phyloP scores from a whole-genome alignment of 2,888 invertebrate species.

The Lottia scabra region DNA sequence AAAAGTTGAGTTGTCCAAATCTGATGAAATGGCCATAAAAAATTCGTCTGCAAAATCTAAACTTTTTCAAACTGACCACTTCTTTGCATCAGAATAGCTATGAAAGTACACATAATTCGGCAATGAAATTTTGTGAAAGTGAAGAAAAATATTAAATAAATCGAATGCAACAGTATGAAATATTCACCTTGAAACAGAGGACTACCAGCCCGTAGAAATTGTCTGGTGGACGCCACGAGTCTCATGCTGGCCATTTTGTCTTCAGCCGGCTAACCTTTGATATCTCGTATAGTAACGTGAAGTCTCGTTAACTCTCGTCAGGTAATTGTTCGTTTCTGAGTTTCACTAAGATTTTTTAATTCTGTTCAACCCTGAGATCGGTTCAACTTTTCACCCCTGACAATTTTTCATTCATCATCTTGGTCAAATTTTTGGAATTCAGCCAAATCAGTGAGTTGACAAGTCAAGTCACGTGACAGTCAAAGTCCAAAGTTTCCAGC shows the following conservation, averaged over 20 bases:
- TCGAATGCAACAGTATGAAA: too few species aligned
- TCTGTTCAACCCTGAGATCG: neutral
- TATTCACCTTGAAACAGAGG: conserved; percentile 4
- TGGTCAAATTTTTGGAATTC: neutral
- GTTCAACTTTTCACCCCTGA: neutral
- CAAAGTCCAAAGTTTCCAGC: conserved; percentile 22
- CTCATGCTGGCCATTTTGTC: conserved; percentile 46
- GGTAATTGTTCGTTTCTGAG: neutral
- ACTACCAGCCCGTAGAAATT: conserved; percentile 13
- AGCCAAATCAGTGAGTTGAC: neutral
- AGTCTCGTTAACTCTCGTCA: conserved; percentile 12
- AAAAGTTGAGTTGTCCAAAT: too few species aligned
- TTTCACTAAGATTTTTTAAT: neutral
- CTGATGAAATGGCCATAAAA: too few species aligned
- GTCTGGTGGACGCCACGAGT: conserved; percentile 31
- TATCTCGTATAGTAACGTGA: conserved; percentile 40
- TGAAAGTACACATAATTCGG: too few species aligned
- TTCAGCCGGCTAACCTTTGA: conserved; percentile 48
- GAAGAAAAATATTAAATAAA: too few species aligned
- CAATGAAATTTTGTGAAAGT: too few species aligned
- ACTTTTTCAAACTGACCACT: too few species aligned
- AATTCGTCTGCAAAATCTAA: too few species aligned
- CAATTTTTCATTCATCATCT: neutral
- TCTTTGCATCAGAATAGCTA: too few species aligned
- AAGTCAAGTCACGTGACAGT: conserved; percentile 23